A percentile compares a stretch with the other conserved stretches of the same genome.
phyloP scores from a whole-genome alignment of 1,140 invertebrate genomes.

The Galleria mellonella region DNA sequence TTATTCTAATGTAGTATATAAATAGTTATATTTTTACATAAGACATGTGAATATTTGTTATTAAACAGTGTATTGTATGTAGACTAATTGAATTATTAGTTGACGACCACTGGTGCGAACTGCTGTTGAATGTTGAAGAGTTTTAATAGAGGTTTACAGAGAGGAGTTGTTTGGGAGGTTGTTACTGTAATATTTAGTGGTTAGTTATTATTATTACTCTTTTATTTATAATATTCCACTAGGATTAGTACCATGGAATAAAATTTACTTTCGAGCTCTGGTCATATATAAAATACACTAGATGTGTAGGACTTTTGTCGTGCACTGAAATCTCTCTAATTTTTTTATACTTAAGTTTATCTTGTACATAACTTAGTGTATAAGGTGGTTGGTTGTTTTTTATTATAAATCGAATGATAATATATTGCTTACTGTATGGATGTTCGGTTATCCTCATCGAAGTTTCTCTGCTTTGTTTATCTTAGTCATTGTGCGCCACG shows the following conservation, averaged over 20 bases:
- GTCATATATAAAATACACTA: conserved; percentile 26
- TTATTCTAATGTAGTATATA: conserved; percentile 14
- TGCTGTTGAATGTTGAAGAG: conserved; percentile 70
- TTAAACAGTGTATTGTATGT: conserved; percentile 24
- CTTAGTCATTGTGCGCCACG: conserved; percentile 10
- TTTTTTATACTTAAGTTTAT: conserved; percentile 42
- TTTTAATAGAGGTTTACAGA: conserved; percentile 65
- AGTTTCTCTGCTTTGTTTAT: conserved; percentile 32
- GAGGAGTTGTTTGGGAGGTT: conserved; percentile 60
- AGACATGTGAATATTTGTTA: conserved; percentile 46
- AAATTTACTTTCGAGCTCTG: conserved; percentile 27
- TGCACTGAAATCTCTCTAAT: conserved; percentile 63
- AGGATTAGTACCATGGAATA: conserved; percentile 23
- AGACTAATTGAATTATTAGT: conserved; percentile 49
- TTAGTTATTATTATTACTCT: conserved; percentile 40
- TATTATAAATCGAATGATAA: conserved; percentile 51
- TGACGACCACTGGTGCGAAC: conserved; percentile 68
- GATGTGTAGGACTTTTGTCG: conserved; percentile 21
- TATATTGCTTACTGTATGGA: conserved; percentile 45
- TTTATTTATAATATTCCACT: conserved; percentile 37
- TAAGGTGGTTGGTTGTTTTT: conserved; percentile 55
- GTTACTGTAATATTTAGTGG: conserved; percentile 54
- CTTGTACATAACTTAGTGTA: conserved; percentile 41
- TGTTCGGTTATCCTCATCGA: conserved; percentile 14
- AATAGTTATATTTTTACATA: conserved; percentile 66